Conservation (phyloP, 2,888 invertebrate species). For the Athalia circularis region DNA sequence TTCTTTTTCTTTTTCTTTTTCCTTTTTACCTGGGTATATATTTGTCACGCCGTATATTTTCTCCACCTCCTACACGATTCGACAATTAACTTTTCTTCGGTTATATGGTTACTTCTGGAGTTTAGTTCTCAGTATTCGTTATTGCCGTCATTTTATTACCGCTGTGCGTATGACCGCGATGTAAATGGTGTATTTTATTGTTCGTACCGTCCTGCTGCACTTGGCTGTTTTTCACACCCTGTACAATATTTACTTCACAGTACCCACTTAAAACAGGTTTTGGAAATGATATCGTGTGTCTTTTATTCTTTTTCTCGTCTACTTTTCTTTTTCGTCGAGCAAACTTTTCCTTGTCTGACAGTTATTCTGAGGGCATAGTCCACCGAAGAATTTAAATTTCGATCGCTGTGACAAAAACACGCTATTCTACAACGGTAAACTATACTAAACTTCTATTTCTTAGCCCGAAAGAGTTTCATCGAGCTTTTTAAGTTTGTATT, state of each 20-base stretch:
- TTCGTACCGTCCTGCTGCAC: too few relatives aligned
- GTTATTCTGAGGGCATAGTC: neutral
- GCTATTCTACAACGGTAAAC: neutral
- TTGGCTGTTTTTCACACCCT: too few relatives aligned
- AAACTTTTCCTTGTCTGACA: neutral
- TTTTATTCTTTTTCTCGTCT: neutral
- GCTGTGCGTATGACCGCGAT: too few relatives aligned
- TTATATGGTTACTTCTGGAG: too few relatives aligned
- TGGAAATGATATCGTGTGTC: too few relatives aligned
- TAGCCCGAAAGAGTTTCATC: neutral
- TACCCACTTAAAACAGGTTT: too few relatives aligned
- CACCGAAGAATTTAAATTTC: slow-evolving; percentile 24
- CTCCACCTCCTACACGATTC: neutral
- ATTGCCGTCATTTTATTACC: too few relatives aligned
- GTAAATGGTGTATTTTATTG: too few relatives aligned
- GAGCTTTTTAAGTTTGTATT: slow-evolving; percentile 10
- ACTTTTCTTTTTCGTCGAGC: neutral
- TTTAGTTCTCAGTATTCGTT: too few relatives aligned
- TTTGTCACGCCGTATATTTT: too few relatives aligned
- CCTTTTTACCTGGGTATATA: too few relatives aligned
- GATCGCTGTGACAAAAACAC: neutral
- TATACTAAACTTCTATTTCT: neutral
- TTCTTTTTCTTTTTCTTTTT: neutral
- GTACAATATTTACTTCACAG: too few relatives aligned
- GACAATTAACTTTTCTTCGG: neutral